Base-by-base conservation (phyloP, 2,797 vertebrate genomes). In the Limosa lapponica region DNA sequence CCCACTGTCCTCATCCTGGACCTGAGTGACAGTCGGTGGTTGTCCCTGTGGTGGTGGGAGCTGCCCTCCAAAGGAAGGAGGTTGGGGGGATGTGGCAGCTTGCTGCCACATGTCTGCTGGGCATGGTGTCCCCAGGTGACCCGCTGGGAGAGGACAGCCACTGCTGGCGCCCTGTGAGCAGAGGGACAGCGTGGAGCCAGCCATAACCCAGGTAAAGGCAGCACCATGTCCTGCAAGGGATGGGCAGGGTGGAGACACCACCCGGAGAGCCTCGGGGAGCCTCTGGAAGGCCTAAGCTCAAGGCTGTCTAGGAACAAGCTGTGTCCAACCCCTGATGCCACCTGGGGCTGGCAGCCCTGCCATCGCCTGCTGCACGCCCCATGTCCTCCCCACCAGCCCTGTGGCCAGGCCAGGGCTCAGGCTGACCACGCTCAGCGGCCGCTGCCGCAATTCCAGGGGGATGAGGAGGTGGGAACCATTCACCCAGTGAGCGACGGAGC, bases 171-270 rank as follows among this genome's bases (percentile, higher is more conserved):
- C 34, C 30, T 11, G 41, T 69, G 15, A 61, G 54, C 1, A 0
- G 14, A 48, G 44, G 7, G 28, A 11, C 10, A 3, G 17, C 0
- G 1, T 2, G 1, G 30, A 86, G 46, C 10, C 51, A 16, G 27
- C 80, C 28, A 5, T 3, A 80, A 73, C 25, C 6, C 30, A 18
- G 54, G 28, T 34, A n/a, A 6, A 73, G 16, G 27, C 90, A 66
- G 59, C 48, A 12, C 46, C 1, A 1, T 0, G 1, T 28, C 57
- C 82, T 72, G 43, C 8, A 1, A 75, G 70, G 34, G 59, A n/a
- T 0, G 0, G 27, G 32, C 17, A 58, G 41, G 32, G 77, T 32
- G 5, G 17, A 69, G 46, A 5, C n/a, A 43, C 0, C 0, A 18
- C 23, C 51, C 2, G 0, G 36, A 39, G 24, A 74, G 23, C 43